Conservation (phyloP, 2,113 vertebrate genomes). For the Centropus bengalensis region DNA sequence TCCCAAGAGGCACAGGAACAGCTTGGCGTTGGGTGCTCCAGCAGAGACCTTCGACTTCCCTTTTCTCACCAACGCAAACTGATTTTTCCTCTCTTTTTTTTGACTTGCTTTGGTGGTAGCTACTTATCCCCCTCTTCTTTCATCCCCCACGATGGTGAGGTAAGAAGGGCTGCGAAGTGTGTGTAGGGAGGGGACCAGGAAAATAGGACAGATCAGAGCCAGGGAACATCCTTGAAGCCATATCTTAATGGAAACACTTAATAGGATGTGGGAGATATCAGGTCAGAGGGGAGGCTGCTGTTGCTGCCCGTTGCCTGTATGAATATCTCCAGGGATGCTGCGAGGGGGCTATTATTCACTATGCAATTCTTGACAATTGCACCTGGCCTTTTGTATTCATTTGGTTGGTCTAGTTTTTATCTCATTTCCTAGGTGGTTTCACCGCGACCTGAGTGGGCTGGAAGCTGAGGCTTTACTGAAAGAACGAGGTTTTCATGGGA, state of each 20-base stretch:
- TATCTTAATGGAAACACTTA: background rate
- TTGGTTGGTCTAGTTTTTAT: background rate
- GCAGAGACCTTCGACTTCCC: slow-evolving; percentile 28
- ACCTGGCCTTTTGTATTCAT: background rate
- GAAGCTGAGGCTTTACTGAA: slow-evolving; percentile 91
- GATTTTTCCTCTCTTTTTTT: slow-evolving; percentile 20
- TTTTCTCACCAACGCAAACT: background rate
- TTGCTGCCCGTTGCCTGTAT: background rate
- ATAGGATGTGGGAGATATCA: background rate
- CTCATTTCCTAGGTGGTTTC: slow-evolving; percentile 88
- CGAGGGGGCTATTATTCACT: background rate
- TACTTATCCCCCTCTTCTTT: background rate
- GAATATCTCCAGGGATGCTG: background rate
- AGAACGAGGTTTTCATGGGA: slow-evolving; percentile 87
- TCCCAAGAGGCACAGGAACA: background rate
- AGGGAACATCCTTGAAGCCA: background rate
- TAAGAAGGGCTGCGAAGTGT: slow-evolving; percentile 22
- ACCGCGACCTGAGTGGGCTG: slow-evolving; percentile 90
- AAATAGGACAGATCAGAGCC: background rate
- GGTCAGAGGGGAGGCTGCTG: background rate
- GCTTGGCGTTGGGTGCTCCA: background rate
- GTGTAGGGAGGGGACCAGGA: background rate
- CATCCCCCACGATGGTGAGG: slow-evolving; percentile 66
- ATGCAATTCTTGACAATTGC: background rate
- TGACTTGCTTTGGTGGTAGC: background rate